A percentile compares a stretch with the other conserved stretches of the same genome.
These are phyloP conservation scores for Pseudopleuronectes americanus DNA, from an alignment of 2,797 vertebrate genomes.

Conservation along the genomic window DNA sequence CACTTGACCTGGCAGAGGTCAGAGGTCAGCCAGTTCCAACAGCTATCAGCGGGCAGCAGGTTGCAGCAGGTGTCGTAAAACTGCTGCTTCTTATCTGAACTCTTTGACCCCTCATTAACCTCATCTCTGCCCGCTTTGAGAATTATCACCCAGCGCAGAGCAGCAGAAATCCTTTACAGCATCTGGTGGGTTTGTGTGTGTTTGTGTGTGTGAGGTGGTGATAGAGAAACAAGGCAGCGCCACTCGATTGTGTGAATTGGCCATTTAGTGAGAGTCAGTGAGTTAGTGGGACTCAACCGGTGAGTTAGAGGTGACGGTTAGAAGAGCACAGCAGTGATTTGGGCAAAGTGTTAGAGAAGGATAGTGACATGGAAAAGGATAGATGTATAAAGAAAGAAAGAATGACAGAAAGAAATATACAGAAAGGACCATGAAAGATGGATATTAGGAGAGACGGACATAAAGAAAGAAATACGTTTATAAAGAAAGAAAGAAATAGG, in stretches of 20 bases:
- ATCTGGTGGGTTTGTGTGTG: conserved; percentile 54
- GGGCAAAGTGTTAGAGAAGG: background rate
- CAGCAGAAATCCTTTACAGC: conserved; percentile 72
- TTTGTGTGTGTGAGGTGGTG: conserved; percentile 46
- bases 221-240: conserved; percentile 42
- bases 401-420: background rate
- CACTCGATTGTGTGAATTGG: conserved; percentile 17
- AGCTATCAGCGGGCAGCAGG: conserved; percentile 76
- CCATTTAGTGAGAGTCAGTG: conserved; percentile 3
- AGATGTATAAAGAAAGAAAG: background rate
- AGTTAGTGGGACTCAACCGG: conserved; percentile 8
- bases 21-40: conserved; percentile 73
- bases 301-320: background rate
- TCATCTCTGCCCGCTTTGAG: conserved; percentile 39
- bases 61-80: conserved; percentile 63
- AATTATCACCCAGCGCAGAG: conserved; percentile 69
- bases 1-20: conserved; percentile 68
- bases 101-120: conserved; percentile 83
- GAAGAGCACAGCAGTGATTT: background rate
- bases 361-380: background rate
- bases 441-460: background rate
- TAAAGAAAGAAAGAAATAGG: background rate
- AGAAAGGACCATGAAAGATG: too few relatives aligned
- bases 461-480: conserved; percentile 4
- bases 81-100: conserved; percentile 70